phyloP scores from a whole-genome alignment of 2,888 invertebrate species.

The Chloromyia formosa region DNA sequence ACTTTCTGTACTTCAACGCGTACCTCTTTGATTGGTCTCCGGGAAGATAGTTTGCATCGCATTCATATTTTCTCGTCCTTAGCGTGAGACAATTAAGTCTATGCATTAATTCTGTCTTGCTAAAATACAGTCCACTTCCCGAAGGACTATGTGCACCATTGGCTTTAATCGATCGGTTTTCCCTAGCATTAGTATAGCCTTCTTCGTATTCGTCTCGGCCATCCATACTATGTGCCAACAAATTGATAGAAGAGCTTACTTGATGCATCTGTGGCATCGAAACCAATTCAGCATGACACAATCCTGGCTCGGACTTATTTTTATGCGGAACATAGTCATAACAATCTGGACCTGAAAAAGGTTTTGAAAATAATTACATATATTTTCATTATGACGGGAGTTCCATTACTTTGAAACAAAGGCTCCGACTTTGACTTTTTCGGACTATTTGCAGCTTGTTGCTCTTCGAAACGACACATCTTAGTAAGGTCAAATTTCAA shows the following conservation, averaged over 20 bases:
- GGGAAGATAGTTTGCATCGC: conserved; percentile 40
- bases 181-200: neutral
- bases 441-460: no score
- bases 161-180: neutral
- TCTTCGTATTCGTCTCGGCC: neutral
- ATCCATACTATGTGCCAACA: conserved; percentile 1
- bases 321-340: neutral
- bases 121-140: conserved; percentile 37
- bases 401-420: conserved; percentile 30
- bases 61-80: conserved; percentile 38
- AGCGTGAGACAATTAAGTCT: conserved; percentile 26
- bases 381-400: no score
- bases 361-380: no score
- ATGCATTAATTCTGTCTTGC: conserved; percentile 16
- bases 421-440: conserved; percentile 25
- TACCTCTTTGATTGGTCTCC: conserved; percentile 46
- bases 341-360: conserved; percentile 11
- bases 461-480: no score
- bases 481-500: no score
- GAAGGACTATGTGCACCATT: no score
- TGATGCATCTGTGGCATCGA: conserved; percentile 20
- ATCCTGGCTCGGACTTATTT: conserved; percentile 20
- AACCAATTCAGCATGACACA: conserved; percentile 12
- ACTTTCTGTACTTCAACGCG: conserved; percentile 39
- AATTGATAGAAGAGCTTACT: neutral